Evolutionary conservation across 1,140 invertebrate genomes (phyloP), one percentile per base, ranked within the genome.

Genomic region (Homalodisca vitripennis): DNA sequence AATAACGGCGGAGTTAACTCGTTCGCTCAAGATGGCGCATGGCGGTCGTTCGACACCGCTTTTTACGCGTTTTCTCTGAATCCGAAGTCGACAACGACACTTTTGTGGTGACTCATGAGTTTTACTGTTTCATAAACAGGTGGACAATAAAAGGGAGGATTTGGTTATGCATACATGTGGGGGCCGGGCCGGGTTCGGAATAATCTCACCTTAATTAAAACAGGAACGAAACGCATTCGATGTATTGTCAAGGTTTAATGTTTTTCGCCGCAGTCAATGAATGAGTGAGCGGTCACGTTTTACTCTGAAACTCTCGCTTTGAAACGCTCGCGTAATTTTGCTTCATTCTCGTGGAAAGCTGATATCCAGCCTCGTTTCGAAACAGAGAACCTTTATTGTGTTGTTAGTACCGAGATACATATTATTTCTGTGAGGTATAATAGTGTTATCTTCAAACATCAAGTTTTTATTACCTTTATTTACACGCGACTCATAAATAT

Each of bases 51-150:
- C n/a, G n/a, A 10, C 6, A 6, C 17, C 6, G 6, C 48, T n/a
- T 14, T 51, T 51, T 51, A 51, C 48, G 48, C 14, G 6, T 14
- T 51, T 51, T 51, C 48, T 51, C n/a, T 22, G 48, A 51, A 51
- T 12, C 48, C 48, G 48, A n/a, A n/a, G n/a, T n/a, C n/a, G n/a
- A n/a, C 48, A 51, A 51, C 34, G 34, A 41, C 48, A 51, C 48
- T n/a, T 51, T 51, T 51, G 48, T 51, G 17, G 22, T 51, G 48
- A 51, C 48, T 51, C 48, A 51, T 51, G 22, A 51, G 48, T 51
- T 12, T 51, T 51, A 14, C n/a, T n/a, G 22, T 14, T 51, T 51
- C 48, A 51, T 51, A 51, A 51, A 51, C 48, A 51, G 48, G 34
- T 41, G 34, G 34, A 22, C 48, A 51, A 51, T 51, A 51, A 51